Base-by-base conservation (phyloP, 2,888 invertebrate species). In the Tetramorium bicarinatum region DNA sequence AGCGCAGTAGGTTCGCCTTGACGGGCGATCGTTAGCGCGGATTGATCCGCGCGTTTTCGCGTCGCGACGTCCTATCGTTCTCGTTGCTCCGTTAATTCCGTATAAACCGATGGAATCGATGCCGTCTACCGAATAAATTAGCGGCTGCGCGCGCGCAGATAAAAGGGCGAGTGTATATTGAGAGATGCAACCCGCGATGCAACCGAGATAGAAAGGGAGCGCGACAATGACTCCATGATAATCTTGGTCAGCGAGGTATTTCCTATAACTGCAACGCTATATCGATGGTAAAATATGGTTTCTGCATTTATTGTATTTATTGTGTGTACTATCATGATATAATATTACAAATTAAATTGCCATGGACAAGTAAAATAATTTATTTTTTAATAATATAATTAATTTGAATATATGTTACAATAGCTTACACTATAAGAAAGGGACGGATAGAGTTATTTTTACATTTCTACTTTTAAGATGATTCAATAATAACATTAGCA, bases 21-120 rank as follows among this genome's bases (percentile, higher is more conserved):
- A 69, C 56, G 59, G 56, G 47, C 79, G 59, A 80, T 80, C 79
- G 79, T 69, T 80, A 80, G 47, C 38, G 47, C 59, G 69, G 56
- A 80, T 79, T 59, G 79, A 79, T 80, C 71, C 34, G 59, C 59
- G 71, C 25, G 69, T 64, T 66, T 41, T 67, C 61, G 41, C 61
- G 66, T 69, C 76, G 47, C 82, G 74, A 64, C 64, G 69, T 47
- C 38, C 62, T 3, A n/a, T 41, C 56, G 44, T 54, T 64, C 49
- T 56, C 82, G 61, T 47, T 71, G 84, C 52, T 54, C 64, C 61
- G 80, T 64, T 77, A 77, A 80, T 80, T 80, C 44, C 47, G 71
- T 80, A 80, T 69, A 80, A 80, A 80, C 71, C 71, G 79, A 80
- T 71, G 71, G 18, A 80, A 80, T 80, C 79, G 71, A 80, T 71